A percentile compares a stretch with the other conserved stretches of the same genome.
Conservation (phyloP, 2,797 vertebrate species). For the Oceanodroma leucorhoa region DNA sequence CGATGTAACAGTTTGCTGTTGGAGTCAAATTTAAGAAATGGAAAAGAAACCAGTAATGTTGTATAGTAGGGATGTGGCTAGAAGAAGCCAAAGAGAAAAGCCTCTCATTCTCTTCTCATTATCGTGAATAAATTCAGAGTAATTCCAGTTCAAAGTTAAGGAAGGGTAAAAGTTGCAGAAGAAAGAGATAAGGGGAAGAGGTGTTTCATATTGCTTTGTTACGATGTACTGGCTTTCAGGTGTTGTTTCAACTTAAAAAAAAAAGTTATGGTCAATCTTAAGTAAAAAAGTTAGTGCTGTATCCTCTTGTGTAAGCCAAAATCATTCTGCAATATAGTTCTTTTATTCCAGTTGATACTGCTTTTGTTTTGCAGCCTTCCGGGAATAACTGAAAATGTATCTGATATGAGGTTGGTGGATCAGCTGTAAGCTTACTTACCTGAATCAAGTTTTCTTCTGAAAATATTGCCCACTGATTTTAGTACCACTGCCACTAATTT, state of each 20-base stretch:
- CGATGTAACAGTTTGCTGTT: neutral
- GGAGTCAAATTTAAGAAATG: neutral
- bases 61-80: neutral
- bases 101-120: neutral
- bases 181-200: neutral
- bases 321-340: neutral
- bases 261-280: neutral
- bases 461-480: neutral
- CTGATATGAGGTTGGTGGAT: neutral
- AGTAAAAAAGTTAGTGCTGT: neutral
- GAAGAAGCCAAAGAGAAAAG: neutral
- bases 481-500: neutral
- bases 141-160: neutral
- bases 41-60: neutral
- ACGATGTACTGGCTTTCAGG: neutral
- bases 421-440: neutral
- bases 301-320: neutral
- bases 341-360: neutral
- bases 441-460: neutral
- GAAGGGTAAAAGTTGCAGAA: neutral
- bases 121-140: neutral
- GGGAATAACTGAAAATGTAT: neutral
- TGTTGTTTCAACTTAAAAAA: neutral
- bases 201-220: neutral
- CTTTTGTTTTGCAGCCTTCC: neutral